A percentile compares a stretch with the other conserved stretches of the same genome.
These are phyloP conservation scores for Dasypogon diadema DNA, from an alignment of 2,888 invertebrate species.

Conservation along the genomic window DNA sequence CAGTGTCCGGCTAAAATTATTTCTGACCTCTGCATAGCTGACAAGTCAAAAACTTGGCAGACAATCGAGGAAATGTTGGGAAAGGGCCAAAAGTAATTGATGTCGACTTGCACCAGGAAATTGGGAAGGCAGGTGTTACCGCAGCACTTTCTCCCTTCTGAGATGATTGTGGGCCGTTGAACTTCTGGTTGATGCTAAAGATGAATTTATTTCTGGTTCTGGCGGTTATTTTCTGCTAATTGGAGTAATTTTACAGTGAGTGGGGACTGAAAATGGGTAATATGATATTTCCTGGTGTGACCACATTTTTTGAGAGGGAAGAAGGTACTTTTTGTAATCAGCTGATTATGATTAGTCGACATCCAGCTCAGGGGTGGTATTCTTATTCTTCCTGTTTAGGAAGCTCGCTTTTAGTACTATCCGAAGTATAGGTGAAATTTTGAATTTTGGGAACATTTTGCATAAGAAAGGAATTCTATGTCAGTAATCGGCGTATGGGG, in stretches of 20 bases:
- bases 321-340: too few relatives aligned
- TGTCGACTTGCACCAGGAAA: conserved; percentile 23
- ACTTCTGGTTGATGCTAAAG: conserved; percentile 14
- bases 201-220: neutral
- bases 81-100: conserved; percentile 43
- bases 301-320: too few relatives aligned
- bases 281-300: too few relatives aligned
- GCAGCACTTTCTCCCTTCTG: conserved; percentile 15
- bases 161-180: conserved; percentile 25
- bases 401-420: too few relatives aligned
- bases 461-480: too few relatives aligned
- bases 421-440: too few relatives aligned
- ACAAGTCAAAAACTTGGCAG: conserved; percentile 35
- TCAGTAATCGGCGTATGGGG: too few relatives aligned
- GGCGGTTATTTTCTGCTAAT: neutral
- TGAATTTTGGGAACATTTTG: too few relatives aligned
- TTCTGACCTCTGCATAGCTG: conserved; percentile 32
- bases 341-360: too few relatives aligned
- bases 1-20: conserved; percentile 27
- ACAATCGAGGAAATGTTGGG: conserved; percentile 48
- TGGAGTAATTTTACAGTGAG: neutral
- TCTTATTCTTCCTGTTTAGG: too few relatives aligned
- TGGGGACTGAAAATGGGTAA: too few relatives aligned
- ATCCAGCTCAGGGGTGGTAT: too few relatives aligned
- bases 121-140: neutral